Base-by-base conservation (phyloP, 2,888 invertebrate genomes). In the Incurvaria masculella region DNA sequence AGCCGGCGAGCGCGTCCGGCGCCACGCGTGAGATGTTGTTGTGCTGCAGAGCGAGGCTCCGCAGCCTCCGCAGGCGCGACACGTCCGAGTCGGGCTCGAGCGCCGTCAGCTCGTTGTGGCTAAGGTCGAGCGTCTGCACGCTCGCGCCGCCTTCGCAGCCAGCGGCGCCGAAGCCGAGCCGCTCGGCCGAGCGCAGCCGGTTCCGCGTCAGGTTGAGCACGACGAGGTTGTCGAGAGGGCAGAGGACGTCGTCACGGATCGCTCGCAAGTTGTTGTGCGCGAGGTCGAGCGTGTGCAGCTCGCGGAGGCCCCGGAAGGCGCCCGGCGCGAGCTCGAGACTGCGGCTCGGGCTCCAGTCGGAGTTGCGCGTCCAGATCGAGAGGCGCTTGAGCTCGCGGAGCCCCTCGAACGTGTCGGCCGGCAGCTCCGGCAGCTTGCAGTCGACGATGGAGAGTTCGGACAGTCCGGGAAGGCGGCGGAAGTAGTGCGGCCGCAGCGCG, bases 201-300 rank as follows among this genome's bases (percentile, higher is more conserved):
- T 94, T 95, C 50, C 85, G 81, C 21, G 94, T 94, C 60, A 94
- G 75, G 74, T 95, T 94, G 27, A 95, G 76, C 51, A 88, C 82
- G 66, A 91, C 89, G 52, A 94, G 80, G 64, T 89, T 91, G 60
- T 86, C 84, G 64, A 93, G 72, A 11, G 87, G 85, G 70, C 94
- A 94, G 65, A 93, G 89, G 56, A 85, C 80, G 61, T 86, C 87
- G 48, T 88, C 86, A 1, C 93, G 92, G 61, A 94, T 72, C 53
- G 86, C 84, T 52, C 88, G 81, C 51, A 94, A 83, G 68, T 92
- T 92, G 67, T 91, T 94, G 66, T 87, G 85, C 52, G 84, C 85
- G 66, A 94, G 73, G 65, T 93, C 89, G 55, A 94, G 73, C 21
- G 83, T 82, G 61, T 89, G 89, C 38, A 94, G 75, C 64, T 92